Evolutionary conservation across 2,113 vertebrate genomes (phyloP).

Genomic region (Gallinago media): DNA sequence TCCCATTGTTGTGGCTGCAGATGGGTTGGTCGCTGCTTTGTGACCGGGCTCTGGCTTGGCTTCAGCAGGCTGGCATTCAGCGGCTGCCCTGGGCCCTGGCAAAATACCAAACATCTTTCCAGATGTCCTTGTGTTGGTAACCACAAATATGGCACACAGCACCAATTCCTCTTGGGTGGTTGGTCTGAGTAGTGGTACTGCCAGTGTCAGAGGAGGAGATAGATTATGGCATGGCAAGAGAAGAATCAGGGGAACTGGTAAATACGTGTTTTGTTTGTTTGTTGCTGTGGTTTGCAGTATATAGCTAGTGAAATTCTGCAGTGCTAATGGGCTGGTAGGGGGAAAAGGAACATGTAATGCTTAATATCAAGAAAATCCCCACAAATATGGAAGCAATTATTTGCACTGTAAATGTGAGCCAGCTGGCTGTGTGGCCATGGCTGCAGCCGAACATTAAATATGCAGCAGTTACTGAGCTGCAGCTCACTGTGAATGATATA

Average conservation of each 20-base stretch:
- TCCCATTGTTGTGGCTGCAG: neutral
- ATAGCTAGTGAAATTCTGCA: neutral
- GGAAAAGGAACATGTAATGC: neutral
- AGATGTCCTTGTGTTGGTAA: neutral
- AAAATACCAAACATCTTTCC: neutral
- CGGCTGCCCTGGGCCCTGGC: neutral
- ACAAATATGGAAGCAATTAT: neutral
- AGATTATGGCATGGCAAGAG: neutral
- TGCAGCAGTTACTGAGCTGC: constrained; percentile 35
- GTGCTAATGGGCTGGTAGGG: neutral
- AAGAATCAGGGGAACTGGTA: neutral
- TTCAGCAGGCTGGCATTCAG: neutral
- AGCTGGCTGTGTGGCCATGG: constrained; percentile 1
- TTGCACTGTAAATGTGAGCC: neutral
- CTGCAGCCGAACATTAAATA: constrained; percentile 36
- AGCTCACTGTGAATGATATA: constrained; percentile 15
- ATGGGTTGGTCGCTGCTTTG: neutral
- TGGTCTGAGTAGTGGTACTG: neutral
- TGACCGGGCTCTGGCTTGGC: neutral
- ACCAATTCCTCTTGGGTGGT: neutral
- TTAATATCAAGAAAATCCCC: neutral
- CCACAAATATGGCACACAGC: neutral
- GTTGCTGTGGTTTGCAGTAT: neutral
- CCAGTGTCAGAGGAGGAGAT: neutral
- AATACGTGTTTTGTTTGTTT: neutral